Conservation (phyloP, 2,113 vertebrate species). For the Rutilus rutilus region DNA sequence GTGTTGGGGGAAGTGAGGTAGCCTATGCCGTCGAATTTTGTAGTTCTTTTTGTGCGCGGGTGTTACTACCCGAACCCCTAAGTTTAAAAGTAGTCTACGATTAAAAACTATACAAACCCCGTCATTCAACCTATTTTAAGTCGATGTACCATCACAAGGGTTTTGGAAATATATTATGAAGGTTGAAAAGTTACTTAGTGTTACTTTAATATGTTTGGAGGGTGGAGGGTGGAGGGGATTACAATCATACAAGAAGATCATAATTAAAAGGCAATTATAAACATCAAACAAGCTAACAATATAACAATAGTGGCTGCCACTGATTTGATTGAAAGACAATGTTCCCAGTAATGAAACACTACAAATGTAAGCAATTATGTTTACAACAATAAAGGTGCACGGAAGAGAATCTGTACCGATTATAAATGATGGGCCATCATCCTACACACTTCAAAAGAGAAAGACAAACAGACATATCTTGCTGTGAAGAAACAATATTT, state of each 20-base stretch:
- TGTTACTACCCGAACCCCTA: too few species aligned
- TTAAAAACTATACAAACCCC: too few species aligned
- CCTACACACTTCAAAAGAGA: conserved; percentile 12
- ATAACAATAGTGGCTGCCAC: conserved; percentile 12
- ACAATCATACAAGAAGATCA: conserved; percentile 2
- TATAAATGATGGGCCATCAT: not conserved
- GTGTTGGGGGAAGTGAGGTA: too few species aligned
- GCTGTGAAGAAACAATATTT: conserved; percentile 4
- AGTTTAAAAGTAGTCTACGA: too few species aligned
- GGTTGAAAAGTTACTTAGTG: too few species aligned
- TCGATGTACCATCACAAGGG: too few species aligned
- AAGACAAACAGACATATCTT: not conserved
- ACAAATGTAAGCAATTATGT: conserved; percentile 12
- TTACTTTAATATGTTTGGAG: too few species aligned
- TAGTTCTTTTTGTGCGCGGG: too few species aligned
- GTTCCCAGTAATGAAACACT: conserved; percentile 18
- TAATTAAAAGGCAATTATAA: conserved; percentile 35
- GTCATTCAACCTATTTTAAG: too few species aligned
- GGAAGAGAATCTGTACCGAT: not conserved
- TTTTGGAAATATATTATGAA: too few species aligned
- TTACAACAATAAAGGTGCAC: not conserved
- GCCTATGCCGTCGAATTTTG: too few species aligned
- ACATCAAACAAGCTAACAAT: conserved; percentile 26
- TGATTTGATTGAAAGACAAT: conserved; percentile 34
- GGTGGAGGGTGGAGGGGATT: too few species aligned